Percentiles rank a stretch among this genome's conserved stretches.
phyloP scores from a whole-genome alignment of 2,888 invertebrate genomes.

The Cryptocheilus praepositus region DNA sequence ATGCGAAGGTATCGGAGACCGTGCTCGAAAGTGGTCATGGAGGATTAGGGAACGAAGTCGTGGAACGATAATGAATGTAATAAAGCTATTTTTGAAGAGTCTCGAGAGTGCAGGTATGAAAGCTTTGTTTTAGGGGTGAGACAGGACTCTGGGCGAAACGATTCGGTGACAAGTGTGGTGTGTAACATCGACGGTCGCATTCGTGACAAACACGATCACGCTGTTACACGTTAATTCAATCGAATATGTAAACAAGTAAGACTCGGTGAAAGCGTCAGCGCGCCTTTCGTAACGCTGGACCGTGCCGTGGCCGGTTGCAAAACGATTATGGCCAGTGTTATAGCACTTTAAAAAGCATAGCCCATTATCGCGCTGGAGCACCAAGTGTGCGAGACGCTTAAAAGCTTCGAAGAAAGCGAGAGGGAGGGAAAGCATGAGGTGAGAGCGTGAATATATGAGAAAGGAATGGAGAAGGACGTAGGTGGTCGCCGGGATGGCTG shows the following conservation, averaged over 20 bases:
- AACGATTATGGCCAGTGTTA: conserved; percentile 56
- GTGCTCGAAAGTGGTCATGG: too few species aligned
- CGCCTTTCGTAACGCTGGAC: too few species aligned
- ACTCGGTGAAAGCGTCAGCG: neutral
- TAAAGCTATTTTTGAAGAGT: too few species aligned
- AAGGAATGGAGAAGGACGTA: conserved; percentile 1
- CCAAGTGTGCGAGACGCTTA: conserved; percentile 52
- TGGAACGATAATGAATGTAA: too few species aligned
- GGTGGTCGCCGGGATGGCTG: neutral
- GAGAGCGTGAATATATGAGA: neutral
- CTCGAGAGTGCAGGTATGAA: too few species aligned
- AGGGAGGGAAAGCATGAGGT: neutral
- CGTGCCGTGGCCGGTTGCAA: conserved; percentile 37
- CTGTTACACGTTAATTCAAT: neutral
- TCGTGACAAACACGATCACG: too few species aligned
- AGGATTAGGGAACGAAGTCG: too few species aligned
- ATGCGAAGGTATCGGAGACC: too few species aligned
- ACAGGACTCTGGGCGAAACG: too few species aligned
- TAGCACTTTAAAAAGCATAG: conserved; percentile 53
- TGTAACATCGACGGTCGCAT: too few species aligned
- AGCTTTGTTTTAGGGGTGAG: too few species aligned
- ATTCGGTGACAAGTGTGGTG: too few species aligned
- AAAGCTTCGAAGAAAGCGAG: conserved; percentile 45
- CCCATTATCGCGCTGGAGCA: conserved; percentile 55
- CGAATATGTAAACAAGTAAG: neutral